Base-by-base conservation (phyloP, 2,113 vertebrate genomes). In the Elachura formosa region DNA sequence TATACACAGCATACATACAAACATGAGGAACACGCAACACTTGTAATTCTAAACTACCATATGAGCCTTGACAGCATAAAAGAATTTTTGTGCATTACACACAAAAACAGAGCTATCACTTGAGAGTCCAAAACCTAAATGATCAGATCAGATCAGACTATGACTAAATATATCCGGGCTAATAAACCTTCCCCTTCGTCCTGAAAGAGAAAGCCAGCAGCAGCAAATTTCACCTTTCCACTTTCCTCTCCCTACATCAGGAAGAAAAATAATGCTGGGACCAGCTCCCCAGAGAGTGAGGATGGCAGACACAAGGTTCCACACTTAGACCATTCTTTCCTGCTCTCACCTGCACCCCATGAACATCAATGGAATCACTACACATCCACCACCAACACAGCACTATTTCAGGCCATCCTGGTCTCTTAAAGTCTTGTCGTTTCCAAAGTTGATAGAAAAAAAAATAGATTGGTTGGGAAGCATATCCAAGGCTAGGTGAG, bases 1-100 rank as follows among this genome's bases (percentile, higher is more conserved):
- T 12, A 19, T 5, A 41, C 3, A 26, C 3, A 55, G 8, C 34
- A 61, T 3, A 58, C 10, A 73, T 10, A 62, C 0, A 54, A n/a
- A 76, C 11, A 31, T 1, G 8, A 63, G 26, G 18, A 34, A 85
- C 66, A 46, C 1, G 0, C 7, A 74, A 24, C 22, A 54, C 49
- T 67, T 54, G 46, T 62, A 43, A 77, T 52, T 20, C 55, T 62
- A 41, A 83, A 63, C 16, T 59, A 63, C 1, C 48, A 22, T 31
- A 51, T 51, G 13, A 84, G 80, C 29, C 59, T 69, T 14, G 33
- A 46, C 13, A 75, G 43, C 22, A 51, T 52, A 67, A 43, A 46
- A 62, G 12, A 63, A 12, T 26, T 77, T 68, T 61, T 59, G 12
- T 43, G 21, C 46, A 33, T 62, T 86, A 46, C 26, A 59, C 40